phyloP scores from a whole-genome alignment of 1,140 invertebrate genomes.

The Triops longicaudatus region DNA sequence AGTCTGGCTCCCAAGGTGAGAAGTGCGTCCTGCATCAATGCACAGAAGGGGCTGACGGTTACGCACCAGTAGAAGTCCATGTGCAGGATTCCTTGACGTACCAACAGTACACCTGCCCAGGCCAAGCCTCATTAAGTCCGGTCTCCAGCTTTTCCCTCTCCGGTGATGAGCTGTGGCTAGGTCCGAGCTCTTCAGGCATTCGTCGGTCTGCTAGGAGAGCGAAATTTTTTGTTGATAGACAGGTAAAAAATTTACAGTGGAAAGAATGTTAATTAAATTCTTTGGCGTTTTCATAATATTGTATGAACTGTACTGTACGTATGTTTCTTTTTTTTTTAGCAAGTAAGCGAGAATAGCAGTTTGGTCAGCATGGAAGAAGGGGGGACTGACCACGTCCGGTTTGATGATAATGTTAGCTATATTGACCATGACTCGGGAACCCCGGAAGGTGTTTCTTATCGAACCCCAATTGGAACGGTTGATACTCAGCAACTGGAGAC shows the following conservation, averaged over 20 bases:
- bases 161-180: constrained; percentile 42
- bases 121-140: constrained; percentile 42
- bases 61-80: constrained; percentile 36
- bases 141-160: constrained; percentile 32
- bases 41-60: constrained; percentile 35
- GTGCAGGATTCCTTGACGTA: constrained; percentile 35
- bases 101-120: constrained; percentile 36
- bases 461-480: neutral
- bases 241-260: constrained; percentile 27
- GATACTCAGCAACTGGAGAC: neutral
- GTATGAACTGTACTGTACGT: too few relatives aligned
- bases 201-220: constrained; percentile 34
- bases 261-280: neutral
- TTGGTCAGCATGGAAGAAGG: constrained; percentile 47
- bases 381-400: constrained; percentile 44
- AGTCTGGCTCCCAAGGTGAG: neutral
- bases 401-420: constrained; percentile 40
- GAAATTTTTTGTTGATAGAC: constrained; percentile 31
- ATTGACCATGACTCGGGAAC: constrained; percentile 32
- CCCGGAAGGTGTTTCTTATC: neutral
- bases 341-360: constrained; percentile 41
- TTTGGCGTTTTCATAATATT: neutral
- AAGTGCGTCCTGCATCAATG: constrained; percentile 21
- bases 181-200: constrained; percentile 31
- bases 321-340: constrained; percentile 36